These are phyloP conservation scores for Arge pagana DNA, from an alignment of 2,888 invertebrate species.

Conservation along the genomic window DNA sequence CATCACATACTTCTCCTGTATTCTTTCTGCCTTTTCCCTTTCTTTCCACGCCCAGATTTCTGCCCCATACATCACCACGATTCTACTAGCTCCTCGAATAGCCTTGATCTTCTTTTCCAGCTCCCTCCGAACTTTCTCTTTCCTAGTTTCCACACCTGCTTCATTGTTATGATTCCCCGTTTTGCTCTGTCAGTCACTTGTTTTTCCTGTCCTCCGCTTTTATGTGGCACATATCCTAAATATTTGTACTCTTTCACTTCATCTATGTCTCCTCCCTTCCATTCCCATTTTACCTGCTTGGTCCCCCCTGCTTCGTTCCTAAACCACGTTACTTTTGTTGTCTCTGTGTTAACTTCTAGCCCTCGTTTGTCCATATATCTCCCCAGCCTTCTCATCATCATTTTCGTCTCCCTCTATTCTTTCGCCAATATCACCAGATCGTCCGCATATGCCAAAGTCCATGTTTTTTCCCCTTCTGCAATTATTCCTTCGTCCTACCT, in stretches of 20 bases:
- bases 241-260: conserved; percentile 23
- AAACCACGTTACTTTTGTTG: conserved; percentile 20
- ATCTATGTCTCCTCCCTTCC: conserved; percentile 14
- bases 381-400: conserved; percentile 10
- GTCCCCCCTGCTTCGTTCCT: conserved; percentile 12
- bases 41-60: conserved; percentile 24
- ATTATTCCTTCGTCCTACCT: conserved; percentile 10
- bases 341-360: conserved; percentile 12
- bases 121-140: conserved; percentile 16
- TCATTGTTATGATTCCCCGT: conserved; percentile 19
- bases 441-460: conserved; percentile 25
- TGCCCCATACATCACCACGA: conserved; percentile 18
- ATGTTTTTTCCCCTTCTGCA: conserved; percentile 15
- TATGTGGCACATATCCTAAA: conserved; percentile 12
- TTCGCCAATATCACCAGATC: conserved; percentile 23
- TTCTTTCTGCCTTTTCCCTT: not conserved
- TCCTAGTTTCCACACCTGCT: conserved; percentile 12
- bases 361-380: conserved; percentile 15
- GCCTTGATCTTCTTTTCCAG: not conserved
- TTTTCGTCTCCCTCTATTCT: conserved; percentile 12
- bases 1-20: conserved; percentile 17
- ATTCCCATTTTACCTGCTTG: conserved; percentile 5
- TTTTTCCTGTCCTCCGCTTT: not conserved
- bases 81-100: conserved; percentile 12
- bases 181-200: conserved; percentile 4